A percentile compares a stretch with the other conserved stretches of the same genome.
Conservation (phyloP, 2,888 invertebrate genomes). For the Calameuta idolon region DNA sequence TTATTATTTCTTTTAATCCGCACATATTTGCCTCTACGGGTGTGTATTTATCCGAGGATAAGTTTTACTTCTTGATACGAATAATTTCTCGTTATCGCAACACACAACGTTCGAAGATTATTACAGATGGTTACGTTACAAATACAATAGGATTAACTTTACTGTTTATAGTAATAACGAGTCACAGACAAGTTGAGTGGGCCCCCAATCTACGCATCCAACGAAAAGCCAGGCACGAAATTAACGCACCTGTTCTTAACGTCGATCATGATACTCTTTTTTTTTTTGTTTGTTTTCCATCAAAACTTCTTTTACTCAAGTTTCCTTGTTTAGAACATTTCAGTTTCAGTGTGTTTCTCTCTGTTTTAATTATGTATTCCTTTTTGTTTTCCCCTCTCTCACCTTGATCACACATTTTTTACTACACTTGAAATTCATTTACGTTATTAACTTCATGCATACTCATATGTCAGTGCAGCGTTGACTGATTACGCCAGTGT, state of each 20-base stretch:
- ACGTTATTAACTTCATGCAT: constrained; percentile 24
- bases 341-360: constrained; percentile 9
- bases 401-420: constrained; percentile 14
- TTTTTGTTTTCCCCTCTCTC: constrained; percentile 16
- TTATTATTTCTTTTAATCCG: neutral
- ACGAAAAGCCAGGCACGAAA: constrained; percentile 50
- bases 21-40: neutral
- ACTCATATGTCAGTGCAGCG: constrained; percentile 47
- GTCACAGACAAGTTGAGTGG: constrained; percentile 54
- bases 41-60: neutral
- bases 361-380: constrained; percentile 16
- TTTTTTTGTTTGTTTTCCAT: constrained; percentile 13
- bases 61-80: constrained; percentile 1
- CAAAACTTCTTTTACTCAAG: constrained; percentile 21
- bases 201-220: constrained; percentile 57
- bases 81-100: constrained; percentile 29
- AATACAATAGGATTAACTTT: constrained; percentile 41
- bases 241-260: constrained; percentile 25
- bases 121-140: constrained; percentile 37
- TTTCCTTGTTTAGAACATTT: neutral
- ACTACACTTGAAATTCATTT: constrained; percentile 27
- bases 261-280: constrained; percentile 40
- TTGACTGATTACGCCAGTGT: constrained; percentile 43
- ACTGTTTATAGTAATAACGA: constrained; percentile 34
- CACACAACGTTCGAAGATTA: constrained; percentile 37